Evolutionary conservation across 2,888 invertebrate genomes (phyloP).

Genomic region (Piscicola geometra): DNA sequence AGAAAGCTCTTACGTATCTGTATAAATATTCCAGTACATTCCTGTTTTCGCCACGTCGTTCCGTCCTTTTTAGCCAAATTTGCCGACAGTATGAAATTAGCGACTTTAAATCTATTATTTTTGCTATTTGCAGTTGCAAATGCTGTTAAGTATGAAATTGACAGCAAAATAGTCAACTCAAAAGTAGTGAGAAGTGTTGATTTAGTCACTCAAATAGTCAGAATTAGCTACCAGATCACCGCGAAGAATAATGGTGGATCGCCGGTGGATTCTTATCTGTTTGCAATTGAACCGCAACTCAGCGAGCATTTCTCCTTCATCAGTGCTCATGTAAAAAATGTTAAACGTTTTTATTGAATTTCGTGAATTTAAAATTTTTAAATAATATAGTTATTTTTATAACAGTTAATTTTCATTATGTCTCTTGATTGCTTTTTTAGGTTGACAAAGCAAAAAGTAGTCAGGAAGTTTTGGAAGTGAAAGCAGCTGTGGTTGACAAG

Average conservation of each 20-base stretch:
- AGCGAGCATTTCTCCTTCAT: conserved; percentile 70
- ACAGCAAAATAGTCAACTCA: conserved; percentile 53
- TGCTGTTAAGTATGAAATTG: conserved; percentile 29
- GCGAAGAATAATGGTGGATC: conserved; percentile 76
- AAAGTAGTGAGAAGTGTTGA: conserved; percentile 83
- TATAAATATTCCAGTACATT: too few relatives aligned
- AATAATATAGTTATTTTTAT: background rate
- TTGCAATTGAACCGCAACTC: conserved; percentile 66
- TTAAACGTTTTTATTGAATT: background rate
- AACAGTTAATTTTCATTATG: background rate
- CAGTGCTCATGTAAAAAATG: conserved; percentile 62
- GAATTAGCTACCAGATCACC: conserved; percentile 72
- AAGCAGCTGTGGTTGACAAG: conserved; percentile 47
- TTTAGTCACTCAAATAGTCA: conserved; percentile 80
- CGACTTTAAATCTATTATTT: background rate
- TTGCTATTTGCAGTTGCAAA: background rate
- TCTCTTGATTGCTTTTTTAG: conserved; percentile 46
- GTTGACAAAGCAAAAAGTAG: conserved; percentile 46
- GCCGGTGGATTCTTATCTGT: conserved; percentile 67
- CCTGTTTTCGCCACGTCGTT: conserved; percentile 16
- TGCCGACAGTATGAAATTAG: conserved; percentile 10
- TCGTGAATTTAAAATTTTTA: background rate
- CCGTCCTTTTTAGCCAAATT: background rate
- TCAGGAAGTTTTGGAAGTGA: conserved; percentile 46
- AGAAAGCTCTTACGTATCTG: too few relatives aligned